Base-by-base conservation (phyloP, 1,140 invertebrate genomes). In the Drosophila nigromelanica region DNA sequence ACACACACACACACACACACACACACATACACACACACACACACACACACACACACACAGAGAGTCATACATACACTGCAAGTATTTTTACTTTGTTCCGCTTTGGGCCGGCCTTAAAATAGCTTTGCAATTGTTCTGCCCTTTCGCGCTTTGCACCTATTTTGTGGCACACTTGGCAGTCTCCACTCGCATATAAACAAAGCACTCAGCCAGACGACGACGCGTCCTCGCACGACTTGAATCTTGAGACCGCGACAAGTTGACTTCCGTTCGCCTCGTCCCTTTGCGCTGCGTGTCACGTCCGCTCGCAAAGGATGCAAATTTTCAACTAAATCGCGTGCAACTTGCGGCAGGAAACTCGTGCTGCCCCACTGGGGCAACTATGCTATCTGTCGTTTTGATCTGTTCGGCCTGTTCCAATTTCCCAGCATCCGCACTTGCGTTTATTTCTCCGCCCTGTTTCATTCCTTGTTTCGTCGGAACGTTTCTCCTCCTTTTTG, bases 251-350 rank as follows among this genome's bases (percentile, higher is more conserved):
- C 63, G 75, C 76, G 78, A 55, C 72, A 71, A 78, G 66, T 85
- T 73, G 43, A n/a, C 61, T 68, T 72, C 52, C 63, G 69, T 47
- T 62, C 14, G 1, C 30, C 50, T 52, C 45, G 55, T 30, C 37
- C 24, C 30, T 40, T 59, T 27, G 21, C 14, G 3, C 47, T 21
- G 75, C 79, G 66, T 64, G 73, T 77, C 83, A 89, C 82, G 82
- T 87, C 82, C 82, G 58, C 54, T 64, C 76, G 69, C 56, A 59
- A 71, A 82, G 79, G 79, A 87, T 89, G 79, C 83, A 89, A 82
- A 89, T 87, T 79, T 82, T 82, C 83, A 40, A 83, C 82, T 87
- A 55, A 87, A 66, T 61, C 61, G 83, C 64, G 40, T 66, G 51
- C 78, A 63, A 42, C 62, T 24, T 47, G 37, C 42, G 45, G 18